Evolutionary conservation across 2,888 invertebrate genomes (phyloP), one percentile per base, ranked within the genome.

Genomic region (Prionchulus punctatus): DNA sequence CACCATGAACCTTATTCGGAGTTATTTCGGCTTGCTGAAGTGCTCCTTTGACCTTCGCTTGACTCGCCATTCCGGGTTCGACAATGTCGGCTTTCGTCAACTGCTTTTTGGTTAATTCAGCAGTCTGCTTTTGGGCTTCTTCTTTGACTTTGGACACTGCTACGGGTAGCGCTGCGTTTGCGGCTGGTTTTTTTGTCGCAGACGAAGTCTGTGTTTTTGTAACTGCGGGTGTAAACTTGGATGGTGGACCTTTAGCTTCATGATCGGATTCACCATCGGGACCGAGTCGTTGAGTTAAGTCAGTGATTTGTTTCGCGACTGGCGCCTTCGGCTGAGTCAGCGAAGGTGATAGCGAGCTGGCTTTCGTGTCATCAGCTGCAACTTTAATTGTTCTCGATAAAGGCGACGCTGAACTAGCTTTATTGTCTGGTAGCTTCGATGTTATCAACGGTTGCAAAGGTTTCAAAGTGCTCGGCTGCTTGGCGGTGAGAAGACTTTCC

Each of bases 1-100:
- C 15, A 7, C 23, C n/a, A 45, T 21, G 15, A 15, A 49, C 12
- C 12, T 30, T 30, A 4, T 7, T 49, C 12, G 28, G 12, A 7
- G 7, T 28, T 7, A 49, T 28, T 7, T 28, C 28, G 12, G 50
- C 50, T 21, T 49, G 7, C 23, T 28, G 4, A 7, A 15, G 28
- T 21, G 4, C n/a, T 4, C 28, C 42, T 28, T 53, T 43, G 21
- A 21, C 27, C 27, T 53, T 21, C 3, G 4, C 15, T 23, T 7
- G 4, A 28, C 21, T 2, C 2, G 25, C 43, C 2, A 2, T 42
- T 4, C 43, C 53, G 7, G 3, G 42, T 43, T 53, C 53, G n/a
- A 53, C 27, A 3, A 53, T 18, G 21, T 53, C 53, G 3, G 43
- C 53, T 43, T 53, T 53, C 36, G 18, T 36, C 12, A 18, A 18